Conservation (phyloP, 2,113 vertebrate genomes). For the Ictidomys tridecemlineatus region DNA sequence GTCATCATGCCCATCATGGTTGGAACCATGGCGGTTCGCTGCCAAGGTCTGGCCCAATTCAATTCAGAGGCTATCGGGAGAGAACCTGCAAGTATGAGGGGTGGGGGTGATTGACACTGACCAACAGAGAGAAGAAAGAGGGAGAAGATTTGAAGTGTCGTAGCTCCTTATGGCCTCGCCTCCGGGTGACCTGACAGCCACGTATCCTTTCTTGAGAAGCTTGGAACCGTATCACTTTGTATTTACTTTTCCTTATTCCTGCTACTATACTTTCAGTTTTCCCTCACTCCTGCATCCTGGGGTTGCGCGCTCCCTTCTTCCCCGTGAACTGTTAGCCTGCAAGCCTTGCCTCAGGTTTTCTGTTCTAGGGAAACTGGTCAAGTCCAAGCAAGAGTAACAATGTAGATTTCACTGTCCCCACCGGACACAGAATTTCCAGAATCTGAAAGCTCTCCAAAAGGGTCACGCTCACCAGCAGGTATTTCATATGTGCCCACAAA, state of each 20-base stretch:
- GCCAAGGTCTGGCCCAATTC: neutral
- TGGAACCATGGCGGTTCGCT: neutral
- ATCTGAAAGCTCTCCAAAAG: neutral
- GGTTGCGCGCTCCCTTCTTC: fast-evolving
- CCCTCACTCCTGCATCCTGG: neutral
- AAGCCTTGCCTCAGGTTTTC: neutral
- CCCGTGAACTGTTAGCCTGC: neutral
- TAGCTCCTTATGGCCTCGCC: neutral
- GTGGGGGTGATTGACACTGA: neutral
- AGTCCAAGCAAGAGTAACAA: neutral
- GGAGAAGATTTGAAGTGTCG: no score
- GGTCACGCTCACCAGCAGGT: neutral
- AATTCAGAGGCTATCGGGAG: neutral
- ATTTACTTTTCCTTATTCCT: neutral
- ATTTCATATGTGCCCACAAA: neutral
- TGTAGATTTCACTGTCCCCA: neutral
- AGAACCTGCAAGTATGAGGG: neutral
- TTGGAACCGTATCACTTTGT: fast-evolving
- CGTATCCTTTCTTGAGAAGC: neutral
- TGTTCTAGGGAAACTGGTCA: neutral
- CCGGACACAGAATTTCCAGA: no score
- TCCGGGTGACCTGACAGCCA: fast-evolving
- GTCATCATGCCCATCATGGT: fast-evolving
- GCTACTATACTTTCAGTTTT: neutral
- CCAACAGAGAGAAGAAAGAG: neutral